phyloP scores from a whole-genome alignment of 2,113 vertebrate species.

The Heliornis fulica region DNA sequence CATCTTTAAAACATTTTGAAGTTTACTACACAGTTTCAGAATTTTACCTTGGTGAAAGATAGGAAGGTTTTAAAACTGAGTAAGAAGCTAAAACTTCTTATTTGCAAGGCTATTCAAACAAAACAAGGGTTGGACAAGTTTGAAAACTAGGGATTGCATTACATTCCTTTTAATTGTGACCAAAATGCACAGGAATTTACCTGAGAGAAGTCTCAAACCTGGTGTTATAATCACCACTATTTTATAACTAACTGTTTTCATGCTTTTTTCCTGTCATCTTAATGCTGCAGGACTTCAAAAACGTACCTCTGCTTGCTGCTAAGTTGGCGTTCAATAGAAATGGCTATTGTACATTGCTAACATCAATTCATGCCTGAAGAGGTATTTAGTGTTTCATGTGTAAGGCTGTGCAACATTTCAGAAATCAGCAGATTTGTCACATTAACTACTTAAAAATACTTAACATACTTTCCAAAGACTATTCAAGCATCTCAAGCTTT shows the following conservation, averaged over 20 bases:
- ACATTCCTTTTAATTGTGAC: background rate
- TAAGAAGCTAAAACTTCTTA: background rate
- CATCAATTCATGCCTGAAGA: background rate
- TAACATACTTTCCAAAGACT: slow-evolving; percentile 40
- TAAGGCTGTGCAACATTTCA: background rate
- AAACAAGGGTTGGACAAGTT: background rate
- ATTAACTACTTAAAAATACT: slow-evolving; percentile 42
- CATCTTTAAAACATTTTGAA: background rate
- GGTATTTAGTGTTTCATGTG: background rate
- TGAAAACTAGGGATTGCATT: background rate
- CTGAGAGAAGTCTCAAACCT: background rate
- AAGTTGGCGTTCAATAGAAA: background rate
- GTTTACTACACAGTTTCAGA: background rate
- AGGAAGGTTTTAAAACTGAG: background rate
- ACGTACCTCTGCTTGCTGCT: background rate
- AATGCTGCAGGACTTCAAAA: background rate
- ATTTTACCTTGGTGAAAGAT: background rate
- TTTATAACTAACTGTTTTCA: background rate
- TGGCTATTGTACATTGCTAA: background rate
- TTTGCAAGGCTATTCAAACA: background rate
- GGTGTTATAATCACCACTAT: background rate
- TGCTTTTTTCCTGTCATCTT: background rate
- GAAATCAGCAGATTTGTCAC: slow-evolving; percentile 31
- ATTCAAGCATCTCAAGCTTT: slow-evolving; percentile 4
- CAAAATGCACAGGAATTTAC: background rate